Evolutionary conservation across 2,888 invertebrate genomes (phyloP).

Genomic region (Limnephilus auricula): DNA sequence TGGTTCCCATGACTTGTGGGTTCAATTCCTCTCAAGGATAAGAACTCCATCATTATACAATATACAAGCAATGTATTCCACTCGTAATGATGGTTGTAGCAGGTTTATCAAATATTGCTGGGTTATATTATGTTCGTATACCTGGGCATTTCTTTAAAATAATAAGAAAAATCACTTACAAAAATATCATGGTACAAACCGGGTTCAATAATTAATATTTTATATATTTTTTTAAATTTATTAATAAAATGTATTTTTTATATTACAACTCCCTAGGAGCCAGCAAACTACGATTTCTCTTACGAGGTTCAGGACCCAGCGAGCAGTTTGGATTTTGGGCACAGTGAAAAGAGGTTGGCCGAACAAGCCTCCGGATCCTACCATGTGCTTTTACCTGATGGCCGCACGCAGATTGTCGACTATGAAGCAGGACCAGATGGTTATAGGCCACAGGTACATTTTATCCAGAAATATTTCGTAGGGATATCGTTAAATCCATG

Average conservation of each 20-base stretch:
- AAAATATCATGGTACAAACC: too few relatives aligned
- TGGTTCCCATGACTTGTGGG: too few relatives aligned
- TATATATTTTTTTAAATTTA: not conserved
- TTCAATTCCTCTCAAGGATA: too few relatives aligned
- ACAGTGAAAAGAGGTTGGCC: constrained; percentile 81
- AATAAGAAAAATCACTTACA: too few relatives aligned
- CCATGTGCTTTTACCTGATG: constrained; percentile 81
- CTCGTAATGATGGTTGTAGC: too few relatives aligned
- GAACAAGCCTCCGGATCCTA: constrained; percentile 81
- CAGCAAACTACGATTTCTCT: constrained; percentile 81
- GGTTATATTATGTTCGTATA: too few relatives aligned
- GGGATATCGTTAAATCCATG: too few relatives aligned
- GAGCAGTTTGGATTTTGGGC: constrained; percentile 80
- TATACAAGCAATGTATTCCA: too few relatives aligned
- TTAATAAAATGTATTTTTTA: not conserved
- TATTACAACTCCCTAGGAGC: constrained; percentile 72
- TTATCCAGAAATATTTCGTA: not conserved
- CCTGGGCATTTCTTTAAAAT: too few relatives aligned
- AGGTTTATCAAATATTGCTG: too few relatives aligned
- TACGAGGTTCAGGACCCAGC: constrained; percentile 81
- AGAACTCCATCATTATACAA: too few relatives aligned
- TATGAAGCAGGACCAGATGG: constrained; percentile 81
- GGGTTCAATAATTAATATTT: too few relatives aligned
- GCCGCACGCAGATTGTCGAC: constrained; percentile 81
- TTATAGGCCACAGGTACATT: constrained; percentile 78